Conservation (phyloP, 1,140 invertebrate genomes). For the Scaptomyza hsui region DNA sequence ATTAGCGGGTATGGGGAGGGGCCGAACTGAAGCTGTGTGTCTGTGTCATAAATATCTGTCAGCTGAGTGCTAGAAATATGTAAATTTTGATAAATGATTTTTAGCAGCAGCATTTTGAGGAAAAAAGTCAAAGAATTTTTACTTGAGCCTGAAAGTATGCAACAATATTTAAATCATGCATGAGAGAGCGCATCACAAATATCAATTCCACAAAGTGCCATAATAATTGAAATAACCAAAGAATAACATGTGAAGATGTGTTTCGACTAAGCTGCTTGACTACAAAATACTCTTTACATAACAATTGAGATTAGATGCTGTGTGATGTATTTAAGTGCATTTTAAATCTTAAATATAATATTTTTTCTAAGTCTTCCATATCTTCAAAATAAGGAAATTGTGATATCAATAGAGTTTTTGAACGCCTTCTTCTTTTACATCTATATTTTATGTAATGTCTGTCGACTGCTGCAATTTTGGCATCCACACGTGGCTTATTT, state of each 20-base stretch:
- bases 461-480: too few species aligned
- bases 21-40: neutral
- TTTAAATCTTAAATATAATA: too few species aligned
- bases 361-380: too few species aligned
- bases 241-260: neutral
- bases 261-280: neutral
- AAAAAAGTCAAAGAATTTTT: slow-evolving; percentile 35
- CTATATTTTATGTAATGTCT: too few species aligned
- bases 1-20: neutral
- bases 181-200: slow-evolving; percentile 24
- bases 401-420: too few species aligned
- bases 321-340: too few species aligned
- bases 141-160: slow-evolving; percentile 6
- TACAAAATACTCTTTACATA: neutral
- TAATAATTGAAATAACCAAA: slow-evolving; percentile 8
- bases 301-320: too few species aligned
- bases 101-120: neutral
- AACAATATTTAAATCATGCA: slow-evolving; percentile 18
- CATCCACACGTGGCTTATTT: too few species aligned
- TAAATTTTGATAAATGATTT: slow-evolving; percentile 41
- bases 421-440: too few species aligned
- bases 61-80: slow-evolving; percentile 26
- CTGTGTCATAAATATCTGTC: slow-evolving; percentile 18
- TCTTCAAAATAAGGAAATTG: too few species aligned
- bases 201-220: neutral